Percentiles rank a stretch among this genome's conserved stretches.
Conservation (phyloP, 2,113 vertebrate species). For the Cygnus atratus region DNA sequence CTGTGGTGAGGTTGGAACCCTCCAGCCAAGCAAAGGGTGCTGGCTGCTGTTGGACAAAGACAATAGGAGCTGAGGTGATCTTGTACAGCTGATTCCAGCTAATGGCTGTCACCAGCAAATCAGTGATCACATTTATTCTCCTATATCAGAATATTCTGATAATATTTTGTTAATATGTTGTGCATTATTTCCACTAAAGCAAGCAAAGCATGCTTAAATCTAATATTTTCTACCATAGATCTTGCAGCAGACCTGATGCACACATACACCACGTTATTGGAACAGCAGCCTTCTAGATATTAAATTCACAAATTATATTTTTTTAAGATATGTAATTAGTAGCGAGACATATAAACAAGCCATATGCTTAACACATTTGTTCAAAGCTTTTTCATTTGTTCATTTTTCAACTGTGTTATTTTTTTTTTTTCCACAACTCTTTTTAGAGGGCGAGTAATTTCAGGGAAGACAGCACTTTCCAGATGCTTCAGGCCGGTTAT, state of each 20-base stretch:
- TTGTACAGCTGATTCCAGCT: neutral
- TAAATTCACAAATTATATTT: neutral
- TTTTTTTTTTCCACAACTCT: fast-evolving
- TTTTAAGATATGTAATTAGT: neutral
- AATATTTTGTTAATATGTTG: neutral
- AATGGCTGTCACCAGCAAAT: neutral
- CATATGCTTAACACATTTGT: neutral
- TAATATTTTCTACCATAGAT: neutral
- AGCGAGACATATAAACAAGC: neutral
- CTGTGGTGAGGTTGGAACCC: neutral
- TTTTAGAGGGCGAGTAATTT: neutral
- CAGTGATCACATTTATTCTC: neutral
- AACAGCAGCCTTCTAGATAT: neutral
- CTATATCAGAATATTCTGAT: neutral
- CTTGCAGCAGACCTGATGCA: neutral
- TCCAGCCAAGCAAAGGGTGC: neutral
- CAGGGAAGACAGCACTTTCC: neutral
- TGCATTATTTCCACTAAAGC: neutral
- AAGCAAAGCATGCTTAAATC: neutral
- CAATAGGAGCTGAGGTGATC: neutral
- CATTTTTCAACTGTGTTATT: neutral
- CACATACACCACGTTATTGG: neutral
- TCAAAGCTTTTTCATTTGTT: neutral
- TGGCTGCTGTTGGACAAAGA: neutral
- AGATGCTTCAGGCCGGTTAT: neutral